Percentiles rank a stretch among this genome's conserved stretches.
phyloP scores from a whole-genome alignment of 2,797 vertebrate species.

The Limosa lapponica region DNA sequence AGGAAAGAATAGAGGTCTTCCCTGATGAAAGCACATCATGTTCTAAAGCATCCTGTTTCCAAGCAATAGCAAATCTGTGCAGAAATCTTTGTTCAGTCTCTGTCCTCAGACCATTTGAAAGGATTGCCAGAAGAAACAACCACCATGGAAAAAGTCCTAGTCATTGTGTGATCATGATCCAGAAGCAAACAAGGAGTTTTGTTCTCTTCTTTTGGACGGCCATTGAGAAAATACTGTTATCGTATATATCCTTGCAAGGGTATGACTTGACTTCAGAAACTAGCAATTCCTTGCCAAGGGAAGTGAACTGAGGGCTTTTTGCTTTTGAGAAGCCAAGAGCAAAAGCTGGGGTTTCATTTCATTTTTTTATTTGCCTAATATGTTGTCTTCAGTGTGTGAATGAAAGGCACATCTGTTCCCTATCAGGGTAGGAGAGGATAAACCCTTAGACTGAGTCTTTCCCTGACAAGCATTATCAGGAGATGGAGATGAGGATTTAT shows the following conservation, averaged over 20 bases:
- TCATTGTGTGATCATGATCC: neutral
- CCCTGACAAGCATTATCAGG: neutral
- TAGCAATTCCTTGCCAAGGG: neutral
- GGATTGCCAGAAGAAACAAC: neutral
- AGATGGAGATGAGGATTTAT: neutral
- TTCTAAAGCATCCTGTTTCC: neutral
- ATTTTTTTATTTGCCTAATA: neutral
- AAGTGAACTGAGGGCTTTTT: neutral
- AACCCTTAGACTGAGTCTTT: neutral
- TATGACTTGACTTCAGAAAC: neutral
- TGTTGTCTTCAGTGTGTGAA: neutral
- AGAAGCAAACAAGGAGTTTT: neutral
- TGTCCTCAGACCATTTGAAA: neutral
- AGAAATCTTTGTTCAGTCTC: neutral
- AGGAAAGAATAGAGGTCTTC: neutral
- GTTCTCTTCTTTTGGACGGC: neutral
- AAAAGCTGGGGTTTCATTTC: neutral
- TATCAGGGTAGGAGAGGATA: neutral
- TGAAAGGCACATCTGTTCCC: neutral
- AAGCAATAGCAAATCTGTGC: neutral
- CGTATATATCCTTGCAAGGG: neutral
- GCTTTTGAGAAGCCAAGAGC: neutral
- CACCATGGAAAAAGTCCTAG: neutral
- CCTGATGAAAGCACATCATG: neutral
- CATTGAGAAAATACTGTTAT: neutral